Percentiles rank a stretch among this genome's conserved stretches.
phyloP scores from a whole-genome alignment of 2,113 vertebrate genomes.

The Rhinichthys klamathensis region DNA sequence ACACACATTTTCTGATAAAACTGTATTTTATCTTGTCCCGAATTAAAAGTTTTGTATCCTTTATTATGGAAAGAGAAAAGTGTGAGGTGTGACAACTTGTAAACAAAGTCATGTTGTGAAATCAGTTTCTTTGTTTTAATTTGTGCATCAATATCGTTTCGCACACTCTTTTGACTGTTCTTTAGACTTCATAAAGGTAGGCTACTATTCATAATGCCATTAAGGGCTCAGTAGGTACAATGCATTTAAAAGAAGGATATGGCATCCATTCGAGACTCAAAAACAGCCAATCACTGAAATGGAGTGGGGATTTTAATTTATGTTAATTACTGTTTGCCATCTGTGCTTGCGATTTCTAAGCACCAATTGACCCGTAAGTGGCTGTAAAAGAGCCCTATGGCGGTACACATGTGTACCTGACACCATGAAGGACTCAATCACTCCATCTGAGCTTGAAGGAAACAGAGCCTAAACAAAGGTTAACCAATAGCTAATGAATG shows the following conservation, averaged over 20 bases:
- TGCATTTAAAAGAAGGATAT: conserved; percentile 7
- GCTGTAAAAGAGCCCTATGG: conserved; percentile 20
- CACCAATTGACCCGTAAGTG: conserved; percentile 20
- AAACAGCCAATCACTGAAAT: background rate
- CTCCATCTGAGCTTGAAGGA: conserved; percentile 22
- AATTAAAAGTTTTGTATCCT: too few relatives aligned
- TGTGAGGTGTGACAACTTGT: too few relatives aligned
- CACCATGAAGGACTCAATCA: conserved; percentile 13
- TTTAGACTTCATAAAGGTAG: background rate
- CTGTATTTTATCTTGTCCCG: background rate
- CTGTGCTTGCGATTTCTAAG: conserved; percentile 27
- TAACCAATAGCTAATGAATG: conserved; percentile 6
- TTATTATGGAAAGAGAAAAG: too few relatives aligned
- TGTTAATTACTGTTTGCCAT: conserved; percentile 25
- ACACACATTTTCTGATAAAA: background rate
- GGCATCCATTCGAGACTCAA: conserved; percentile 5
- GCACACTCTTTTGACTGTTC: background rate
- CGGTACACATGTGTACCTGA: conserved; percentile 2
- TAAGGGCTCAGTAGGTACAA: background rate
- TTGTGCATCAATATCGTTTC: background rate
- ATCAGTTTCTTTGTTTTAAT: background rate
- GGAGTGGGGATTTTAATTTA: conserved; percentile 5
- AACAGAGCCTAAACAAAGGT: conserved; percentile 16
- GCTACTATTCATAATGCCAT: background rate
- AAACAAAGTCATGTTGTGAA: too few relatives aligned